Base-by-base conservation (phyloP, 1,140 invertebrate genomes). In the Pachyrhynchus sulphureomaculatus region DNA sequence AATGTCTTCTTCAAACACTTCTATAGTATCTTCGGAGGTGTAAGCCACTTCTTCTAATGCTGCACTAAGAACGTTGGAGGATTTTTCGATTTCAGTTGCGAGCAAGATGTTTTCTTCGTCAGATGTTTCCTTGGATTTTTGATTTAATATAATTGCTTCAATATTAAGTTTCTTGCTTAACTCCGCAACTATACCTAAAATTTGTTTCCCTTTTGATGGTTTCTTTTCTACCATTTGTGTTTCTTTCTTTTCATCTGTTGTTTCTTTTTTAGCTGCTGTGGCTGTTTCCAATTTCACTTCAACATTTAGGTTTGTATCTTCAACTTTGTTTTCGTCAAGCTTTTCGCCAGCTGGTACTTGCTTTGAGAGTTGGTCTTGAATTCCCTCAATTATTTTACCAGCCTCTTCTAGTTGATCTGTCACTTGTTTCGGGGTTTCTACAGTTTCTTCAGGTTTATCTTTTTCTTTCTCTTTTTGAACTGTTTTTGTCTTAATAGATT, bases 131-230 rank as follows among this genome's bases (percentile, higher is more conserved):
- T 44, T 39, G 10, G 12, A 23, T 41, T 51, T 59, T 20, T 13
- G 10, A 15, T 47, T 24, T 13, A 59, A 20, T 1, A 59, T 59
- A 1, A 41, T 17, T 4, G 56, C 56, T 51, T 49, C 56, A 23
- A 59, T 59, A 13, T 59, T 59, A 9, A 59, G 37, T 42, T 59
- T 59, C 15, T 59, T 59, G 26, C 56, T 59, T 0, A 59, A 26
- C 51, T 59, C 56, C 12, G 56, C 45, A 13, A 59, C 56, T 5
- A 49, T 59, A 13, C 45, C 47, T 17, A 59, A 20, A 37, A 59
- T 59, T 39, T 59, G 45, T n/a, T 59, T 51, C 1, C 56, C 36
- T 36, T 49, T 59, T 13, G 23, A 41, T 13, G 47, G 34, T 9
- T 17, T 39, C 13, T 39, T 39, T 39, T 8, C 36, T 4, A 1